Percentiles rank a stretch among this genome's conserved stretches.
phyloP scores from a whole-genome alignment of 2,888 invertebrate genomes.

The Heterodera filipjevi region DNA sequence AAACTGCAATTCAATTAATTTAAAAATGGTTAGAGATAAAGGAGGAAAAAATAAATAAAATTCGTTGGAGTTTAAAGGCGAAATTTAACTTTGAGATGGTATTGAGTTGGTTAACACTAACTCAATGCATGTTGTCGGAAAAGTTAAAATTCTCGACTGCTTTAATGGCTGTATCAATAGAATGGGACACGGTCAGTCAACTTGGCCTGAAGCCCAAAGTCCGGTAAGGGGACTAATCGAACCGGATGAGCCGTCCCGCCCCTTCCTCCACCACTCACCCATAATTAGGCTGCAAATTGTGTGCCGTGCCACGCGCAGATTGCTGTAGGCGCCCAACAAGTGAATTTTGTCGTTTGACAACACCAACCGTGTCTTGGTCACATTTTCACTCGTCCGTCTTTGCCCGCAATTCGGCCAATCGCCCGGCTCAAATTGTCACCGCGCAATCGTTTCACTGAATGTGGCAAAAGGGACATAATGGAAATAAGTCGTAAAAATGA shows the following conservation, averaged over 20 bases:
- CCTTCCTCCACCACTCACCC: conserved; percentile 70
- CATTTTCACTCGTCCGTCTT: conserved; percentile 87
- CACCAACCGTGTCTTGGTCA: conserved; percentile 95
- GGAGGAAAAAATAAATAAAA: too few relatives aligned
- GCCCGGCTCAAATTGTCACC: conserved; percentile 94
- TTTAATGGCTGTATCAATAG: too few relatives aligned
- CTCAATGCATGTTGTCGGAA: too few relatives aligned
- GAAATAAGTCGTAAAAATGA: not conserved
- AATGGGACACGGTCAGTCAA: too few relatives aligned
- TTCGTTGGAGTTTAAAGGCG: too few relatives aligned
- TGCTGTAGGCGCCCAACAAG: conserved; percentile 93
- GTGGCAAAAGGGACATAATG: not conserved
- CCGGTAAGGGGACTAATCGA: too few relatives aligned
- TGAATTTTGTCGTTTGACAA: conserved; percentile 95
- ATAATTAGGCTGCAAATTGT: conserved; percentile 94
- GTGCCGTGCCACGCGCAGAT: conserved; percentile 88
- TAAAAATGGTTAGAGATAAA: too few relatives aligned
- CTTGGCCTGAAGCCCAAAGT: too few relatives aligned
- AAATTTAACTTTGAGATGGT: too few relatives aligned
- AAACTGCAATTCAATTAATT: too few relatives aligned
- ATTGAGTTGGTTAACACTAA: too few relatives aligned
- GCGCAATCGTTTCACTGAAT: conserved; percentile 70
- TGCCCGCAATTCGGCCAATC: conserved; percentile 94
- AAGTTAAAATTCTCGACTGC: too few relatives aligned
- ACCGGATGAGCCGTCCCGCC: not conserved